A percentile compares a stretch with the other conserved stretches of the same genome.
phyloP scores from a whole-genome alignment of 2,888 invertebrate genomes.

The Drosophila anomalipes region DNA sequence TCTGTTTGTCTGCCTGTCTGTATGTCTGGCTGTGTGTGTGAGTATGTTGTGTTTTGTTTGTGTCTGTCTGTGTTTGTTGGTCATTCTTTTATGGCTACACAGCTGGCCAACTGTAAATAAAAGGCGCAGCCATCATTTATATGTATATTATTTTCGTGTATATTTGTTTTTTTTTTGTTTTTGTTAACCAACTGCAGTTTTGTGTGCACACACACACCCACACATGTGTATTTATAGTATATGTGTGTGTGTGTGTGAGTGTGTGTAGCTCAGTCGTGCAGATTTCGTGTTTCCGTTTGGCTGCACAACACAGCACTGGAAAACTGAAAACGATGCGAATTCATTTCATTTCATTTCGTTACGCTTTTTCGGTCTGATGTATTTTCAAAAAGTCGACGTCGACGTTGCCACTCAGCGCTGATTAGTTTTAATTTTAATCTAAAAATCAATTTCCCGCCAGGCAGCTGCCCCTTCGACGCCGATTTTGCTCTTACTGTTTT shows the following conservation, averaged over 20 bases:
- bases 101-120: slow-evolving; percentile 76
- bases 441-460: slow-evolving; percentile 83
- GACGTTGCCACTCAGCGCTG: slow-evolving; percentile 75
- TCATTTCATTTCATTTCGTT: slow-evolving; percentile 78
- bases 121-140: slow-evolving; percentile 75
- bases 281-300: slow-evolving; percentile 76
- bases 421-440: slow-evolving; percentile 84
- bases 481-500: slow-evolving; percentile 16
- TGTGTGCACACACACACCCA: slow-evolving; percentile 5
- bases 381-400: slow-evolving; percentile 61
- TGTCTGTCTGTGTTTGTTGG: slow-evolving; percentile 50
- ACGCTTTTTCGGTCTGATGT: slow-evolving; percentile 81
- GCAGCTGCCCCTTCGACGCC: slow-evolving; percentile 39
- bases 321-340: slow-evolving; percentile 62
- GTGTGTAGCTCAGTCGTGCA: slow-evolving; percentile 53
- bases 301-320: slow-evolving; percentile 59
- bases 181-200: slow-evolving; percentile 53
- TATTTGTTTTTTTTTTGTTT: slow-evolving; percentile 3
- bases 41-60: background rate
- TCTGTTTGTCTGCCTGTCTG: slow-evolving; percentile 5
- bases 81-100: slow-evolving; percentile 60
- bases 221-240: slow-evolving; percentile 4
- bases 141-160: slow-evolving; percentile 47
- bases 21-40: background rate
- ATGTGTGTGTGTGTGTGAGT: slow-evolving; percentile 11